Conservation (phyloP, 2,113 vertebrate species). For the Sphaerodactylus townsendi region DNA sequence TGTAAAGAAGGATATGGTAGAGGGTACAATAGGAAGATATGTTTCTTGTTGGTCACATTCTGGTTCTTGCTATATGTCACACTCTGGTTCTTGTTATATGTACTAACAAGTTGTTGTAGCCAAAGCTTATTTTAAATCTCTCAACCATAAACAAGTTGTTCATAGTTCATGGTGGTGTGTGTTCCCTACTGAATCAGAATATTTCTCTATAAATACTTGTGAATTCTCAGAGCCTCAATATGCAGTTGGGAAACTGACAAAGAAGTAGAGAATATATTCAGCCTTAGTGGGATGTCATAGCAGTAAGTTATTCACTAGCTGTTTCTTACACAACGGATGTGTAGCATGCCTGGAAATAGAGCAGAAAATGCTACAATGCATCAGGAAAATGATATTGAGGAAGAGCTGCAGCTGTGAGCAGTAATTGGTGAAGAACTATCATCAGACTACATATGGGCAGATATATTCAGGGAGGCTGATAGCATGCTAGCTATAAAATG, state of each 20-base stretch:
- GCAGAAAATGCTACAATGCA: conserved; percentile 25
- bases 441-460: conserved; percentile 59
- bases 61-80: no score
- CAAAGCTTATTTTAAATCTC: not conserved
- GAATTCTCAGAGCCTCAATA: not conserved
- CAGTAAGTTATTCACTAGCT: conserved; percentile 24
- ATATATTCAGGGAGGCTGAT: conserved; percentile 53
- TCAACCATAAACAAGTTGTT: not conserved
- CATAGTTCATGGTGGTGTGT: not conserved
- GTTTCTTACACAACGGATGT: not conserved
- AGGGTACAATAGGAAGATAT: not conserved
- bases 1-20: not conserved
- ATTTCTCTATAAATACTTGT: not conserved
- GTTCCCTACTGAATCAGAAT: not conserved
- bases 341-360: conserved; percentile 39
- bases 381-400: conserved; percentile 51
- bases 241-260: not conserved
- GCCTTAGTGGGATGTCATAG: conserved; percentile 1
- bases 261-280: conserved; percentile 3
- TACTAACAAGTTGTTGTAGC: not conserved
- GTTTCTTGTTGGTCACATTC: not conserved
- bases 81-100: not conserved
- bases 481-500: conserved; percentile 60
- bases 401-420: conserved; percentile 65
- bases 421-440: conserved; percentile 66